Evolutionary conservation across 2,888 invertebrate species (phyloP), one percentile per base, ranked within the genome.

Genomic region (Conistra vaccinii): DNA sequence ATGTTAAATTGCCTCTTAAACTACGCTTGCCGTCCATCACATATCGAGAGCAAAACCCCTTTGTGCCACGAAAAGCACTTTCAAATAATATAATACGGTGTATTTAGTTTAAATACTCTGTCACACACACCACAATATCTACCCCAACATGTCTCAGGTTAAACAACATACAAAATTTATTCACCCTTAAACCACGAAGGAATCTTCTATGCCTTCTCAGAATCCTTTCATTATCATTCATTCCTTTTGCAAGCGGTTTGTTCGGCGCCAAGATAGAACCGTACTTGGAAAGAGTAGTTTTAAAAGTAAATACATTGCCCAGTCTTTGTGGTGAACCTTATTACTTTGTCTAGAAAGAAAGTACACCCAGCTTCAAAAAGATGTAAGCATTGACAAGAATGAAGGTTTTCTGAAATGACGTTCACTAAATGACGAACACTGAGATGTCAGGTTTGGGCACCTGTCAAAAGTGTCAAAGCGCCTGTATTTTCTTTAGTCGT

Each of bases 301-400:
- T 57, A 53, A 74, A 74, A 83, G 83, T 83, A 85, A 85, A 85
- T 78, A 85, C 53, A 77, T 65, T 14, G 66, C 45, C 20, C 48
- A 65, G 62, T 48, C 78, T 75, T 82, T 71, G 70, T 81, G 45
- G 69, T 1, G 68, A 53, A 68, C 71, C 45, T 39, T 57, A 61
- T 73, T 71, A 66, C 78, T 80, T 84, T 58, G 55, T 35, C 12
- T 70, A 20, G 42, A 61, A 65, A 45, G 32, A n/a, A 68, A 78
- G 42, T 68, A 48, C 23, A 23, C 3, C 9, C 48, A 48, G 48
- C 7, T 2, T 23, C 20, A 48, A 48, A 48, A 20, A 48, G 48
- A 48, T 20, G 48, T 45, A 17, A 17, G 17, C 45, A 17, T 45
- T 1, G 45, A 17, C 5, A 45, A 17, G 17, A 45, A 17, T 14